Base-by-base conservation (phyloP, 2,797 vertebrate species). In the Halcyon badia region DNA sequence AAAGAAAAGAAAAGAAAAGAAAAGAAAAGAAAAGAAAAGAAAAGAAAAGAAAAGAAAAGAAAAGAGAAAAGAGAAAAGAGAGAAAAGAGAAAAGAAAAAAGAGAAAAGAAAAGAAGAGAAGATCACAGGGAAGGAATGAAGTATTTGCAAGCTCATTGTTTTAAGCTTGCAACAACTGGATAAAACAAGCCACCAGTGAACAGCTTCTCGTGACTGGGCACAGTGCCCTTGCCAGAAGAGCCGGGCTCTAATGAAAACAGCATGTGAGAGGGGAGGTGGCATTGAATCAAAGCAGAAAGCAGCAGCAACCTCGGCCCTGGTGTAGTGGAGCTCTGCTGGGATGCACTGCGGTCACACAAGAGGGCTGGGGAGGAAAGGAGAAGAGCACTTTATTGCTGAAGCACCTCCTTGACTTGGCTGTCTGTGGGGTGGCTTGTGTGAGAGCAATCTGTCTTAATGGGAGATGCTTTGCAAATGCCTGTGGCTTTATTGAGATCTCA, bases 141-240 rank as follows among this genome's bases (percentile, higher is more conserved):
- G 60, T 90, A 96, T 90, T 96, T 97, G 93, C 94, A 94, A 83
- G 64, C 83, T 97, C 95, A 96, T 95, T 95, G 87, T 90, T 95
- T 90, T 69, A 92, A 73, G 83, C 56, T 65, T 88, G 70, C 54
- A 84, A 42, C 72, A 86, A 95, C 87, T 86, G 89, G 83, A 91
- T 96, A 44, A 90, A 97, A 90, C 86, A 95, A 95, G 79, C 48
- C 89, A 87, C 54, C 42, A 94, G 76, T 28, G 72, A 95, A 61
- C 69, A 86, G 57, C 91, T 91, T 96, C 79, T 95, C 58, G 82
- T 96, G 97, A 96, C 93, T 94, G 57, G 69, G 95, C 96, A 95
- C 33, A 52, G 65, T 4, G 24, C 76, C 66, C 76, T 83, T 96
- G 94, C 96, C 94, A 95, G 90, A 89, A 73, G 62, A 96, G 73